Percentiles rank a stretch among this genome's conserved stretches.
Conservation (phyloP, 2,113 vertebrate genomes). For the Australoheros scitulus region DNA sequence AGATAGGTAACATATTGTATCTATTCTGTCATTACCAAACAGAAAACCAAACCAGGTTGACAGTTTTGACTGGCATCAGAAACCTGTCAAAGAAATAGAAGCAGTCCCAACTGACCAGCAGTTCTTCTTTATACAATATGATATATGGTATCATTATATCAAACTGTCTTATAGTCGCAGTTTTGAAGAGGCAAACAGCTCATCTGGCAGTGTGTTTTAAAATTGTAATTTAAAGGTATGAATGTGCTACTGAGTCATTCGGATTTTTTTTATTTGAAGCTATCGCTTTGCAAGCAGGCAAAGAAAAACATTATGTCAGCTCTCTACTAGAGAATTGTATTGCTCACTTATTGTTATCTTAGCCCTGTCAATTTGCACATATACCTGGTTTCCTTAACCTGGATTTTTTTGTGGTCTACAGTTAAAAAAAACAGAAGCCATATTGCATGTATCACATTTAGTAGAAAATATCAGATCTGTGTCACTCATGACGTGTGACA, state of each 20-base stretch:
- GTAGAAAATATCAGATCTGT: constrained; percentile 46
- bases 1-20: neutral
- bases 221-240: constrained; percentile 4
- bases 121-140: neutral
- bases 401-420: neutral
- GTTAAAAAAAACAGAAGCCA: neutral
- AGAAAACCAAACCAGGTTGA: neutral
- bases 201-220: neutral
- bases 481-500: constrained; percentile 40
- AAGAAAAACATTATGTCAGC: constrained; percentile 21
- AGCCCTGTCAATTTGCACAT: constrained; percentile 8
- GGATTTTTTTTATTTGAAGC: neutral
- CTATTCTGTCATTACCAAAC: neutral
- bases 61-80: neutral
- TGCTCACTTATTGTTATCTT: neutral
- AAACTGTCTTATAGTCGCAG: neutral
- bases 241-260: neutral
- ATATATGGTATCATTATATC: neutral
- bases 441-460: constrained; percentile 23
- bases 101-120: neutral
- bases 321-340: constrained; percentile 23
- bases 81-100: neutral
- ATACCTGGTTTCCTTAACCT: neutral
- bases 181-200: neutral
- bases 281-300: neutral